phyloP scores from a whole-genome alignment of 2,797 vertebrate species.

The Pyrocephalus nanus region DNA sequence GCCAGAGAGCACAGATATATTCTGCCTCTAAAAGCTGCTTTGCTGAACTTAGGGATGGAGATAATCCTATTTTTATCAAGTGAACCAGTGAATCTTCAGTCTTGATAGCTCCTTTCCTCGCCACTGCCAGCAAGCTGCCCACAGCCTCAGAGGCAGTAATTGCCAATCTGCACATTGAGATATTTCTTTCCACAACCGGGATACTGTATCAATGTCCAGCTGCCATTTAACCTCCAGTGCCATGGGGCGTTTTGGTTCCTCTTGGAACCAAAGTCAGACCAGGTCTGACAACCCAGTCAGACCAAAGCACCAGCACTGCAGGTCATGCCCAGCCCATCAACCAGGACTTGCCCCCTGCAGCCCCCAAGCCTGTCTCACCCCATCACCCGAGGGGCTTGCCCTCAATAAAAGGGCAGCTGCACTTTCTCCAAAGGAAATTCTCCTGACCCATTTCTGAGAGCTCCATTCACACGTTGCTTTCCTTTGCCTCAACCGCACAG shows the following conservation, averaged over 20 bases:
- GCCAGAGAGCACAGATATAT: neutral
- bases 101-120: neutral
- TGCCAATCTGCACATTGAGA: neutral
- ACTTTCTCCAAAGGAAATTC: neutral
- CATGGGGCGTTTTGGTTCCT: neutral
- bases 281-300: neutral
- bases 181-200: neutral
- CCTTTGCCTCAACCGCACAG: accelerated
- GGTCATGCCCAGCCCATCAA: neutral
- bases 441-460: neutral
- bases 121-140: neutral
- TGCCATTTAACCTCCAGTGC: neutral
- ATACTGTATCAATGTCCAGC: neutral
- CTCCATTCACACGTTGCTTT: neutral
- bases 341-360: neutral
- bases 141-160: neutral
- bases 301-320: neutral
- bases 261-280: no score
- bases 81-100: neutral
- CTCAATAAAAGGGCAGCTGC: neutral
- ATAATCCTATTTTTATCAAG: slow-evolving; percentile 1
- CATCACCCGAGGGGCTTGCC: neutral
- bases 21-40: neutral
- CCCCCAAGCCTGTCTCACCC: neutral
- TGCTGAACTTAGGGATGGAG: neutral